Evolutionary conservation across 1,140 invertebrate species (phyloP).

Genomic region (Drosophila miranda): DNA sequence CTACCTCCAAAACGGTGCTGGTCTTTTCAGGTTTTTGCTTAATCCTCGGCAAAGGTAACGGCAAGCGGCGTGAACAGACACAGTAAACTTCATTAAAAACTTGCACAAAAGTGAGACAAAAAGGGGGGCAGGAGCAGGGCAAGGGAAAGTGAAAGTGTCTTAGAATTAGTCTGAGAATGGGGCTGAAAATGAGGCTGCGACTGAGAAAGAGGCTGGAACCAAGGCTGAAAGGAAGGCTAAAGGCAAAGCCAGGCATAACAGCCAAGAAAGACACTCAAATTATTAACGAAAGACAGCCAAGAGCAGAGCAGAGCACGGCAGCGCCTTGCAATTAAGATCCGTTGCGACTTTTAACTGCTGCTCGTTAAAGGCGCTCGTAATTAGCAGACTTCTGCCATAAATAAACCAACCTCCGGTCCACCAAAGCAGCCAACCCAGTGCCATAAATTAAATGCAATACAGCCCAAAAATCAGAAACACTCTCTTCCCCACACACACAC

Average conservation of each 20-base stretch:
- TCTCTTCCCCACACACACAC: not conserved
- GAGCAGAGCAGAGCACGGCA: too few species aligned
- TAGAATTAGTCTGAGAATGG: not conserved
- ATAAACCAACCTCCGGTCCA: constrained; percentile 34
- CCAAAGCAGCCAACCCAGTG: not conserved
- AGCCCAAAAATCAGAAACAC: constrained; percentile 34
- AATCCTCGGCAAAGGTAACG: constrained; percentile 7
- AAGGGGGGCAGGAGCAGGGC: constrained; percentile 1
- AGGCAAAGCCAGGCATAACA: not conserved
- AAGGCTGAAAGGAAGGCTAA: not conserved
- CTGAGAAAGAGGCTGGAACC: too few species aligned
- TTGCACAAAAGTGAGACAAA: constrained; percentile 48
- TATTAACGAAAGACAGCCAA: constrained; percentile 61
- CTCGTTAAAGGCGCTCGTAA: constrained; percentile 64
- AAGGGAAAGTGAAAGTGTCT: not conserved
- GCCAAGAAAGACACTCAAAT: constrained; percentile 44
- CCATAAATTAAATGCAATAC: constrained; percentile 57
- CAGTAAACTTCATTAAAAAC: constrained; percentile 75
- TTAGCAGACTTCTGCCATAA: constrained; percentile 67
- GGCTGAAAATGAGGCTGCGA: too few species aligned
- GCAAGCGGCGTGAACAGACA: constrained; percentile 34
- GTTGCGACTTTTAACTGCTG: constrained; percentile 68
- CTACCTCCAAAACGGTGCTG: too few species aligned
- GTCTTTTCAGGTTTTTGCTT: too few species aligned
- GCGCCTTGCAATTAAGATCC: constrained; percentile 64